phyloP scores from a whole-genome alignment of 2,113 vertebrate species.

The Aptenodytes patagonicus region DNA sequence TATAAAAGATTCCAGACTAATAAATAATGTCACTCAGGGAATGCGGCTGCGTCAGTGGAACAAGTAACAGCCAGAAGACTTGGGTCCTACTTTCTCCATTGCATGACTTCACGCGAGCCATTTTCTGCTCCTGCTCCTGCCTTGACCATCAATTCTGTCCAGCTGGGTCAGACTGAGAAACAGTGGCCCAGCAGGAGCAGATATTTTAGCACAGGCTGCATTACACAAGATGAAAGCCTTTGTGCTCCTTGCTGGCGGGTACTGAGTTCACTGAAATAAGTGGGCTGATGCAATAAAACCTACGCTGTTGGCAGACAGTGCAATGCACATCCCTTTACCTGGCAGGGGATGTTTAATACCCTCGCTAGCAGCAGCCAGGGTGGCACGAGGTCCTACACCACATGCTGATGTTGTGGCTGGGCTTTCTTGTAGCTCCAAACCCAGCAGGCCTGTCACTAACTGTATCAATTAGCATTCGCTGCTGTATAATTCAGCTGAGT shows the following conservation, averaged over 20 bases:
- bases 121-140: neutral
- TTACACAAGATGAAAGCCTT: neutral
- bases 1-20: neutral
- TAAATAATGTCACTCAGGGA: neutral
- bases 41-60: neutral
- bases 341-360: fast-evolving
- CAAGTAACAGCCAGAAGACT: neutral
- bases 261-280: fast-evolving
- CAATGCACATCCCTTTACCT: neutral
- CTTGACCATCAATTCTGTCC: neutral
- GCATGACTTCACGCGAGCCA: fast-evolving
- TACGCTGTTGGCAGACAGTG: fast-evolving
- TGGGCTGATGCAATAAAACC: neutral
- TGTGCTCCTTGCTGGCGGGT: neutral
- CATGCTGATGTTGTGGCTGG: neutral
- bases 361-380: neutral
- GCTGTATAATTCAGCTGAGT: neutral
- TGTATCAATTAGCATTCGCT: neutral
- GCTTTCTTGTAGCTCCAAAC: neutral
- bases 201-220: neutral
- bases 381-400: neutral
- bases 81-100: neutral
- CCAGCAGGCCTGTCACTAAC: slow-evolving; percentile 29
- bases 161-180: neutral
- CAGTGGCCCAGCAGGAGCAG: neutral